Conservation (phyloP, 1,140 invertebrate genomes). For the Habropoda laboriosa region DNA sequence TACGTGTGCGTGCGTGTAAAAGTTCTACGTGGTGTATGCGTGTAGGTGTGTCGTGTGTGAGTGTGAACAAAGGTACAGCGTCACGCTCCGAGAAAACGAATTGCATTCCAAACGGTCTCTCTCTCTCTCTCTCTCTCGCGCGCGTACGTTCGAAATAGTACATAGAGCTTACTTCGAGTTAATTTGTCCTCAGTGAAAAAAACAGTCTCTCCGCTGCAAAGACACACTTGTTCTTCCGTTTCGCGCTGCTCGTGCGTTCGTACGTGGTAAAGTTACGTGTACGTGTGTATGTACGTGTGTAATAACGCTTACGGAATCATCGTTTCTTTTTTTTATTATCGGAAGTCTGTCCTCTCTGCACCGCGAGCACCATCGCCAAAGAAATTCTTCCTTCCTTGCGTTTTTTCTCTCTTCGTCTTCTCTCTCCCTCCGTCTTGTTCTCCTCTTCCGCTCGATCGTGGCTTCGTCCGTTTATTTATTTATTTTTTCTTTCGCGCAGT, state of each 20-base stretch:
- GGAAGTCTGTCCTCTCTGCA: slow-evolving; percentile 1
- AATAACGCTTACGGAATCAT: neutral
- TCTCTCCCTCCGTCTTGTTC: neutral
- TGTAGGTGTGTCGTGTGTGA: neutral
- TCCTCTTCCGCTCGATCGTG: slow-evolving; percentile 29
- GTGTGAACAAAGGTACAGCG: neutral
- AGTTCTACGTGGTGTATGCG: neutral
- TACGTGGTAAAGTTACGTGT: too few relatives aligned
- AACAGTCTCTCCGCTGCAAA: slow-evolving; percentile 46
- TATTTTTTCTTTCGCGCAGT: slow-evolving; percentile 30
- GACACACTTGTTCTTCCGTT: slow-evolving; percentile 12
- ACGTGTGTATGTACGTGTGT: too few relatives aligned
- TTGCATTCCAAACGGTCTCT: slow-evolving; percentile 31
- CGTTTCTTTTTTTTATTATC: too few relatives aligned
- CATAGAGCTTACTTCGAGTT: slow-evolving; percentile 13
- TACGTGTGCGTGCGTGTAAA: neutral
- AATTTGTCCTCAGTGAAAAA: slow-evolving; percentile 32
- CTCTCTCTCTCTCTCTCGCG: too few relatives aligned
- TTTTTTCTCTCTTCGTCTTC: too few relatives aligned
- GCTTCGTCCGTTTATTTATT: slow-evolving; percentile 26
- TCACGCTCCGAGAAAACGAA: slow-evolving; percentile 36
- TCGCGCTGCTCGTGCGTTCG: neutral
- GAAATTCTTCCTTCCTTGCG: neutral
- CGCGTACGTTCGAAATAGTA: neutral
- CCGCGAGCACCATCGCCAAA: slow-evolving; percentile 26